Evolutionary conservation across 2,888 invertebrate genomes (phyloP), one percentile per base, ranked within the genome.

Genomic region (Trissolcus japonicus): DNA sequence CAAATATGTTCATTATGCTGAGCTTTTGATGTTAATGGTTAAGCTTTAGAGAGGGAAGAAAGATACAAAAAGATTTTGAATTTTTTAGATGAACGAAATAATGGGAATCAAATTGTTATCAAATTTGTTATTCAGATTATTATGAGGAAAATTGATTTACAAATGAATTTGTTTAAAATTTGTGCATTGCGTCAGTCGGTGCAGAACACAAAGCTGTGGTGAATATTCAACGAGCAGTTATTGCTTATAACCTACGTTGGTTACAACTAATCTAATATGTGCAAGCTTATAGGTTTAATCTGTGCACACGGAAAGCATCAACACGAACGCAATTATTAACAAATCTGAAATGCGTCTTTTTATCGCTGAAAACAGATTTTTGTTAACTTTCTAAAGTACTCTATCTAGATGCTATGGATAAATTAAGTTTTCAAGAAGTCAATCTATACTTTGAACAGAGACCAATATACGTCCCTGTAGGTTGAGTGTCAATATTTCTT

Each of bases 161-260:
- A 11, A 46, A 51, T 51, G 29, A 13, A 55, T 9, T 56, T 43
- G 46, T 19, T 50, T 61, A 65, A 59, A 72, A 54, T 59, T 63
- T 65, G 13, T 60, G 55, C 65, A 61, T 62, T 57, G 62, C 59
- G 54, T 75, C 63, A 67, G 60, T 68, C 19, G 50, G 63, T 51
- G 60, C 51, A 69, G 63, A 76, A 55, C 65, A 35, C 35, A 41
- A 65, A 69, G 69, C 63, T 69, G 54, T 48, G 7, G 65, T 69
- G 69, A 76, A 76, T 76, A 76, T 76, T 76, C 65, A 76, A 65
- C 51, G 46, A 69, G 41, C 75, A 76, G 63, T 65, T 76, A 76
- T 76, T 69, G 65, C 57, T 69, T 69, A 76, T 65, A 65, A 65
- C 69, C 69, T 48, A 29, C 60, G 35, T 6, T 68, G 69, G 65